Evolutionary conservation across 1,140 invertebrate species (phyloP), one percentile per base, ranked within the genome.

Genomic region (Kradibia gibbosae): DNA sequence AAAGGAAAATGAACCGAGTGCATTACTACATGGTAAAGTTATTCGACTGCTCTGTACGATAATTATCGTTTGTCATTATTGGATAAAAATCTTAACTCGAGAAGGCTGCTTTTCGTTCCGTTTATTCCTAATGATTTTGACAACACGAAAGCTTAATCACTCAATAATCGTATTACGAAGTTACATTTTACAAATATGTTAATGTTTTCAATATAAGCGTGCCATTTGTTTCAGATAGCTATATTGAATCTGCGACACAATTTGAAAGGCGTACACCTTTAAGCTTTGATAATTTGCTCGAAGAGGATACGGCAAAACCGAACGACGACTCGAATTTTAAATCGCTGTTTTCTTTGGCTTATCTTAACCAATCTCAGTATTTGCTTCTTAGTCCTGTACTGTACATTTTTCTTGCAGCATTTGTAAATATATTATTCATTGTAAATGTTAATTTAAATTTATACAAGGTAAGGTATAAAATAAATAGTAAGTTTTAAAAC

Each of bases 361-460:
- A 2, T 48, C 77, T 13, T 80, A 25, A 79, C 22, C 15, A 82
- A 48, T 36, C n/a, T 31, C 31, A 84, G 48, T 15, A 74, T 55
- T 80, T 55, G 3, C 57, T 42, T n/a, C 55, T 15, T 3, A 60
- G 22, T 50, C 83, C 72, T 45, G 62, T 84, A 28, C 81, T 78
- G 60, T 85, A 85, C 31, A 53, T 88, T 25, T 48, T 86, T 15
- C 72, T 89, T 39, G 88, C 89, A 15, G 34, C 74, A 45, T 72
- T 88, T 79, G 76, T 89, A 11, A 89, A 90, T 75, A 73, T 88
- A 42, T 55, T 89, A 48, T 39, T 87, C 15, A n/a, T 86, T 31
- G 15, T 85, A 31, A 82, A 88, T 81, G 11, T 86, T 20, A 84
- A 88, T 71, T 71, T 85, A 78, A 70, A 85, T 42, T 86, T 86